phyloP scores from a whole-genome alignment of 2,888 invertebrate genomes.

The Tigriopus californicus region DNA sequence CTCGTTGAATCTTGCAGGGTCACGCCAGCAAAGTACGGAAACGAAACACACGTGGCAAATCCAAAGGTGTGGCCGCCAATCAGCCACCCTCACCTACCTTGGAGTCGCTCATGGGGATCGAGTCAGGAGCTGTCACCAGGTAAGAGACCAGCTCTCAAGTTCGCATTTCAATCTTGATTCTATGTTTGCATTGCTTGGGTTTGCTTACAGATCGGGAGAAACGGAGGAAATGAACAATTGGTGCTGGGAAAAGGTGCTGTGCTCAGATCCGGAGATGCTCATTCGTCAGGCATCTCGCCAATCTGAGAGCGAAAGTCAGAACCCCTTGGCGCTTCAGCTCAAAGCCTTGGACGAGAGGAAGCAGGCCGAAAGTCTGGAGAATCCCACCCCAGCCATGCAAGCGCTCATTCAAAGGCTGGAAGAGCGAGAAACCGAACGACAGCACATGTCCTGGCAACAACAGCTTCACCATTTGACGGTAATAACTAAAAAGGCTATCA shows the following conservation, averaged over 20 bases:
- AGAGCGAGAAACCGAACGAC: constrained; percentile 28
- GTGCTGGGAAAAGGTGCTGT: constrained; percentile 46
- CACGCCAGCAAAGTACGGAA: too few relatives aligned
- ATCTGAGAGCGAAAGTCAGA: constrained; percentile 8
- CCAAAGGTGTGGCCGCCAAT: too few relatives aligned
- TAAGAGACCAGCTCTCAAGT: too few relatives aligned
- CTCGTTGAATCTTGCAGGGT: too few relatives aligned
- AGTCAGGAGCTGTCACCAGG: too few relatives aligned
- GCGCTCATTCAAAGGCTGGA: constrained; percentile 42
- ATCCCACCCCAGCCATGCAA: constrained; percentile 52
- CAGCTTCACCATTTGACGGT: constrained; percentile 9
- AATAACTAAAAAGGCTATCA: too few relatives aligned
- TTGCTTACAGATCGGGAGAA: constrained; percentile 7
- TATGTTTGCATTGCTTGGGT: too few relatives aligned
- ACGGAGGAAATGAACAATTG: constrained; percentile 28
- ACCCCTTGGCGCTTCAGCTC: constrained; percentile 1
- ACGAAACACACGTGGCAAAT: too few relatives aligned
- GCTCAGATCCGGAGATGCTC: constrained; percentile 43
- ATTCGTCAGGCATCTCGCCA: constrained; percentile 11
- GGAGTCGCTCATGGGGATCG: too few relatives aligned
- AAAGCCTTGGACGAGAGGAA: neutral
- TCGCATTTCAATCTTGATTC: too few relatives aligned
- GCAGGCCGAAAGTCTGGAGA: constrained; percentile 21
- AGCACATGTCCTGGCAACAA: constrained; percentile 8
- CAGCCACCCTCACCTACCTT: too few relatives aligned